phyloP scores from a whole-genome alignment of 2,888 invertebrate genomes.

The Electrophaes corylata region DNA sequence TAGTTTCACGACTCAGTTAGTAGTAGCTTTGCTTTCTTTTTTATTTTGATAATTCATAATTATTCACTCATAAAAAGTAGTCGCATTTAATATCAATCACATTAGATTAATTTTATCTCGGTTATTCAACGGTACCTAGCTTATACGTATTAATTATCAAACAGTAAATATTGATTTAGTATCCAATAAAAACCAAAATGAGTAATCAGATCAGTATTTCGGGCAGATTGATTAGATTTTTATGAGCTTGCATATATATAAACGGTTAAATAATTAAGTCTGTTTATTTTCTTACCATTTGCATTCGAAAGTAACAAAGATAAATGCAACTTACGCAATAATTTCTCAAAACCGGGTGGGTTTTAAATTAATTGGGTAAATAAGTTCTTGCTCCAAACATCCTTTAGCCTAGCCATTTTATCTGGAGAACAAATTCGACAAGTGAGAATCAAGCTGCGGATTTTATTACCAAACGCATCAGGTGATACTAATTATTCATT shows the following conservation, averaged over 20 bases:
- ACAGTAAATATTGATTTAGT: conserved; percentile 39
- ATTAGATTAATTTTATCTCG: conserved; percentile 16
- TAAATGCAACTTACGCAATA: conserved; percentile 20
- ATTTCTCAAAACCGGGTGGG: neutral
- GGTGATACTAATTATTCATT: too few relatives aligned
- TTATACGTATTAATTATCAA: conserved; percentile 24
- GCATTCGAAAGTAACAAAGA: conserved; percentile 22
- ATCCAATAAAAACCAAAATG: conserved; percentile 26
- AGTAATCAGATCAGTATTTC: conserved; percentile 19
- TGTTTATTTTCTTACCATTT: conserved; percentile 17
- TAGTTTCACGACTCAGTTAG: too few relatives aligned
- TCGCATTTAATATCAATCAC: conserved; percentile 1
- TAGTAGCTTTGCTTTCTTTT: too few relatives aligned
- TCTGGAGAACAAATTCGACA: too few relatives aligned
- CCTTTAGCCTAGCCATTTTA: too few relatives aligned
- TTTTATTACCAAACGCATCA: too few relatives aligned
- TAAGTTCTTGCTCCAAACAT: conserved; percentile 6
- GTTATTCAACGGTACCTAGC: conserved; percentile 25
- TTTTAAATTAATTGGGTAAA: conserved; percentile 12
- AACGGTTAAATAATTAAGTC: conserved; percentile 23
- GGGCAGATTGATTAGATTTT: conserved; percentile 20
- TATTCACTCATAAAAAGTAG: too few relatives aligned
- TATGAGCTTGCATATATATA: conserved; percentile 21
- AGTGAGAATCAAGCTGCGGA: too few relatives aligned
- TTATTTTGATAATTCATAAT: too few relatives aligned